A percentile compares a stretch with the other conserved stretches of the same genome.
Conservation (phyloP, 2,113 vertebrate species). For the Ramphastos sulfuratus region DNA sequence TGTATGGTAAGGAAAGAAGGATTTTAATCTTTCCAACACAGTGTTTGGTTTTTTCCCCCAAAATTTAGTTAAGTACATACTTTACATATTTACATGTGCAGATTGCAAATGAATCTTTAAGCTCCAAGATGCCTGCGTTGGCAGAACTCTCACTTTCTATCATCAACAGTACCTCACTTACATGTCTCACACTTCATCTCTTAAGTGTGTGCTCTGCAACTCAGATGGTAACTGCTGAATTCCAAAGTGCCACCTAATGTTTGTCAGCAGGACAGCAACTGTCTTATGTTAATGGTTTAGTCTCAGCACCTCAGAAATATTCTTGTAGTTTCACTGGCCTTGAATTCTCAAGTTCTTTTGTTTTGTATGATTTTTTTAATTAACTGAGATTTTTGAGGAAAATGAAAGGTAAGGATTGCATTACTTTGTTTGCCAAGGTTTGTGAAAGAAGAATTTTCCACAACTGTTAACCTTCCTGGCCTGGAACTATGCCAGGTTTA, state of each 20-base stretch:
- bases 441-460: background rate
- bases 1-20: background rate
- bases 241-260: constrained; percentile 51
- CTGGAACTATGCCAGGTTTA: background rate
- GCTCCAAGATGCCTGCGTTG: background rate
- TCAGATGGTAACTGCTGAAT: background rate
- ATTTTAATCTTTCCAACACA: background rate
- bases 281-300: background rate
- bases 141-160: background rate
- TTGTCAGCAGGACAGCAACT: constrained; percentile 47
- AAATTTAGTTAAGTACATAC: background rate
- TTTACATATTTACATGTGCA: background rate
- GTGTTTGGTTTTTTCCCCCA: background rate
- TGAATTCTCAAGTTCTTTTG: background rate
- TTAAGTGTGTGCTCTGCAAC: background rate
- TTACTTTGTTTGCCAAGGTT: background rate
- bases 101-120: background rate
- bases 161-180: background rate
- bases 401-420: background rate
- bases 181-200: background rate
- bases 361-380: background rate
- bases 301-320: background rate
- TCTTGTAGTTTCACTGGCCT: background rate
- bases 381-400: background rate
- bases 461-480: background rate